These are phyloP conservation scores for Erythrocebus patas DNA, from an alignment of 2,113 vertebrate species.

Conservation along the genomic window DNA sequence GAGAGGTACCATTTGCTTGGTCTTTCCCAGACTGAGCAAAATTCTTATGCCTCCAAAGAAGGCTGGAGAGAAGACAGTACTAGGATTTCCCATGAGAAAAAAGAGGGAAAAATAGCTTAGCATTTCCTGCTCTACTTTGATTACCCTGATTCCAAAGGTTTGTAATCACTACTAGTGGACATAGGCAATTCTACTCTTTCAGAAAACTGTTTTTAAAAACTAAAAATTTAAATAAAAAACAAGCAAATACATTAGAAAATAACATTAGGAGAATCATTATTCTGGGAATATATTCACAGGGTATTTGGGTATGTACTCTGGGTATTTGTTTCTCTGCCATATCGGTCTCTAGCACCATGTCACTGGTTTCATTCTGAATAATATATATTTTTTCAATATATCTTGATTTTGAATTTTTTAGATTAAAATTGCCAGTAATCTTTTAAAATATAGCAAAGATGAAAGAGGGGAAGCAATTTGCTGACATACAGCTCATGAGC, in stretches of 20 bases:
- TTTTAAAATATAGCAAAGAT: not conserved
- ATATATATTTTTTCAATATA: too few relatives aligned
- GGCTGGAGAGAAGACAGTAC: not conserved
- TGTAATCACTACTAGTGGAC: not conserved
- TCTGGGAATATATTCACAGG: too few relatives aligned
- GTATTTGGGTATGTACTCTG: too few relatives aligned
- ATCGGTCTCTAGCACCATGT: too few relatives aligned
- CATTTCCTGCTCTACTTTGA: not conserved
- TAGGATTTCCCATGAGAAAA: not conserved
- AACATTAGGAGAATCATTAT: too few relatives aligned
- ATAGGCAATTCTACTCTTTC: not conserved
- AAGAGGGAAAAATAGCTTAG: not conserved
- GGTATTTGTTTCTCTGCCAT: too few relatives aligned
- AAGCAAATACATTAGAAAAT: too few relatives aligned
- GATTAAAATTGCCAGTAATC: too few relatives aligned
- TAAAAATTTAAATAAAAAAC: too few relatives aligned
- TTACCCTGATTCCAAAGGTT: not conserved
- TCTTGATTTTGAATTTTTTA: too few relatives aligned
- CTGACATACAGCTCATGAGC: not conserved
- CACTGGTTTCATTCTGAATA: too few relatives aligned
- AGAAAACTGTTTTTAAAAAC: not conserved
- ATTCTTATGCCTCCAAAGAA: not conserved
- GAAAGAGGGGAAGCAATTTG: not conserved
- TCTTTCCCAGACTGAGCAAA: conserved; percentile 58
- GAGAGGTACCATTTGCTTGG: not conserved